These are phyloP conservation scores for Procapra przewalskii DNA, from an alignment of 2,113 vertebrate species.

Conservation along the genomic window DNA sequence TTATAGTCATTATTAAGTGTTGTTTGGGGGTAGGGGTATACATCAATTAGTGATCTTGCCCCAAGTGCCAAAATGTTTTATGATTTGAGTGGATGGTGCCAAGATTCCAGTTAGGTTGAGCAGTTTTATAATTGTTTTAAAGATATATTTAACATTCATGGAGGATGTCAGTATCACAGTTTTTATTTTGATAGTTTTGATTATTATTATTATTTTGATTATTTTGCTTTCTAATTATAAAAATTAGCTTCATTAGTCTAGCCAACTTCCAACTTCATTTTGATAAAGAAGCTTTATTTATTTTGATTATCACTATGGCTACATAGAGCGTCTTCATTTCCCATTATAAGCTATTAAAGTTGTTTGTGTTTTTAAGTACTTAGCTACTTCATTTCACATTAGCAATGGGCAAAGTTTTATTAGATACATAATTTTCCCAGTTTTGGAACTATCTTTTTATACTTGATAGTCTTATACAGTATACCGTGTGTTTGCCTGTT, in stretches of 20 bases:
- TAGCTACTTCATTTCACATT: constrained; percentile 26
- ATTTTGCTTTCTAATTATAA: not conserved
- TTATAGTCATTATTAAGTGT: constrained; percentile 45
- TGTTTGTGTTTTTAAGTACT: constrained; percentile 14
- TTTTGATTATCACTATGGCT: constrained; percentile 27
- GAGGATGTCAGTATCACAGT: not conserved
- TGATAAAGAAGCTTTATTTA: constrained; percentile 39
- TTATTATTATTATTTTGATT: too few species aligned
- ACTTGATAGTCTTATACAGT: not conserved
- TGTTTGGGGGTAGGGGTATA: not conserved
- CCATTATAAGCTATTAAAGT: constrained; percentile 16
- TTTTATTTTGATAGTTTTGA: constrained; percentile 32
- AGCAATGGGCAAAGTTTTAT: not conserved
- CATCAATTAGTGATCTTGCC: constrained; percentile 18
- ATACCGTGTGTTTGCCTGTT: not conserved
- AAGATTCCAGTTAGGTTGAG: constrained; percentile 37
- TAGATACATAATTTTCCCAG: not conserved
- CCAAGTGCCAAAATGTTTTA: constrained; percentile 44
- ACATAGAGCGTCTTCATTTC: constrained; percentile 2
- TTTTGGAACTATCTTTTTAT: not conserved
- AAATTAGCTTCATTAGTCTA: constrained; percentile 38
- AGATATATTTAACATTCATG: constrained; percentile 34
- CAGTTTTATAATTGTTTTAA: constrained; percentile 42
- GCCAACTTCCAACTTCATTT: constrained; percentile 13
- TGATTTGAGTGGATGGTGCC: constrained; percentile 31